A percentile compares a stretch with the other conserved stretches of the same genome.
Evolutionary conservation across 2,113 vertebrate species (phyloP).

Genomic region (Phainopepla nitens): DNA sequence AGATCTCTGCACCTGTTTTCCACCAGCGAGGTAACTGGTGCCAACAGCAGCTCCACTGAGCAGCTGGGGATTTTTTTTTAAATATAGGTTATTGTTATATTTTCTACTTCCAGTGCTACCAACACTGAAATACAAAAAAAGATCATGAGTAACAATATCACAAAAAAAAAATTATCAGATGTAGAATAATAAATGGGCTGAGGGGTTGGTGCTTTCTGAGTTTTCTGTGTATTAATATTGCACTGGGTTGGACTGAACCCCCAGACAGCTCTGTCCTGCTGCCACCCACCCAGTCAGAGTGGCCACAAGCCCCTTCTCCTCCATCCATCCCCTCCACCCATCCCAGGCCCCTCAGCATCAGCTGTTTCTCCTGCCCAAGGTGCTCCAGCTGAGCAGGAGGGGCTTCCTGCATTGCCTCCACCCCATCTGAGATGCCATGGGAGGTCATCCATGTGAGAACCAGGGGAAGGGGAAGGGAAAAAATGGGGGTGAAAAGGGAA

Average conservation of each 20-base stretch:
- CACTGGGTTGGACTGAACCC: neutral
- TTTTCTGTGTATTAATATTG: neutral
- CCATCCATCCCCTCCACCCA: neutral
- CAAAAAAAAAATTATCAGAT: neutral
- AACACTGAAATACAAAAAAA: neutral
- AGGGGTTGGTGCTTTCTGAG: neutral
- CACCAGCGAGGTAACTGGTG: neutral
- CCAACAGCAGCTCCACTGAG: neutral
- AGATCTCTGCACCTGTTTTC: slow-evolving; percentile 16
- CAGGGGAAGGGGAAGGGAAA: neutral
- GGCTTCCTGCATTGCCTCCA: neutral
- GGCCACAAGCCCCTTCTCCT: neutral
- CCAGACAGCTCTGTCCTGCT: neutral
- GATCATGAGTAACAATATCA: neutral
- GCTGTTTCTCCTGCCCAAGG: neutral
- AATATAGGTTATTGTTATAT: neutral
- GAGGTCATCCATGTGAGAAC: neutral
- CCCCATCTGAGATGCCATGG: neutral
- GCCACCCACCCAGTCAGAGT: neutral
- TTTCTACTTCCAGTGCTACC: neutral
- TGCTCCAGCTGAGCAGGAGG: neutral
- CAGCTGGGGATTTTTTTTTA: neutral
- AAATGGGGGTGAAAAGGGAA: accelerated
- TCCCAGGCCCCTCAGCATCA: neutral
- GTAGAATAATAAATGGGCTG: neutral